Conservation (phyloP, 2,113 vertebrate species). For the Melanerpes aurifrons region DNA sequence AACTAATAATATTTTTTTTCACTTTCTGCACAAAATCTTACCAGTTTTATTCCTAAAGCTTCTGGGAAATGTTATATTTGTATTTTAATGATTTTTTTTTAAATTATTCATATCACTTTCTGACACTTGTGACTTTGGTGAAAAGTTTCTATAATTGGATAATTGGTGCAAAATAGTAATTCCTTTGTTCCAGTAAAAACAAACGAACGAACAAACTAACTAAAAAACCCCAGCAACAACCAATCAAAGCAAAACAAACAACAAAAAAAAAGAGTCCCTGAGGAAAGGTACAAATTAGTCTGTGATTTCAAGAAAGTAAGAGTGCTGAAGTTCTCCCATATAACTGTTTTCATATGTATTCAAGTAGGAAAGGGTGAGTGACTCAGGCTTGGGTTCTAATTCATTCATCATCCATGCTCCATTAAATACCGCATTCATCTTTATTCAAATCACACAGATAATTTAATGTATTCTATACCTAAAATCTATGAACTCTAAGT, state of each 20-base stretch:
- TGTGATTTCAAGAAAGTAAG: not conserved
- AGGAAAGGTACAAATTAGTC: not conserved
- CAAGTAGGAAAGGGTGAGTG: not conserved
- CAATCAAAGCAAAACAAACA: no score
- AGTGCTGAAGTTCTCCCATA: not conserved
- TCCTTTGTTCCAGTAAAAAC: not conserved
- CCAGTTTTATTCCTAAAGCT: not conserved
- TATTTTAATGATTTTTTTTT: no score
- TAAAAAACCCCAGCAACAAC: no score
- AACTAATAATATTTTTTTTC: not conserved
- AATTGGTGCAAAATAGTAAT: not conserved
- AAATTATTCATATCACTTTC: not conserved
- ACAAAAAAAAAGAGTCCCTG: not conserved
- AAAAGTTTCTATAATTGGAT: not conserved
- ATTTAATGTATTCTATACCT: not conserved
- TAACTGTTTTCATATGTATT: not conserved
- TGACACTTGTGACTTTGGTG: not conserved
- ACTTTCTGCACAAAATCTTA: not conserved
- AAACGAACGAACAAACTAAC: not conserved
- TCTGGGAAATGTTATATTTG: not conserved
- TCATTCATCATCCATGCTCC: not conserved
- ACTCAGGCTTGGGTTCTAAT: not conserved
- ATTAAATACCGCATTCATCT: not conserved
- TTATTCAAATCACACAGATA: not conserved
- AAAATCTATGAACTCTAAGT: not conserved